Percentiles rank a stretch among this genome's conserved stretches.
These are phyloP conservation scores for Cataglyphis altisquamis DNA, from an alignment of 2,888 invertebrate genomes.

Conservation along the genomic window DNA sequence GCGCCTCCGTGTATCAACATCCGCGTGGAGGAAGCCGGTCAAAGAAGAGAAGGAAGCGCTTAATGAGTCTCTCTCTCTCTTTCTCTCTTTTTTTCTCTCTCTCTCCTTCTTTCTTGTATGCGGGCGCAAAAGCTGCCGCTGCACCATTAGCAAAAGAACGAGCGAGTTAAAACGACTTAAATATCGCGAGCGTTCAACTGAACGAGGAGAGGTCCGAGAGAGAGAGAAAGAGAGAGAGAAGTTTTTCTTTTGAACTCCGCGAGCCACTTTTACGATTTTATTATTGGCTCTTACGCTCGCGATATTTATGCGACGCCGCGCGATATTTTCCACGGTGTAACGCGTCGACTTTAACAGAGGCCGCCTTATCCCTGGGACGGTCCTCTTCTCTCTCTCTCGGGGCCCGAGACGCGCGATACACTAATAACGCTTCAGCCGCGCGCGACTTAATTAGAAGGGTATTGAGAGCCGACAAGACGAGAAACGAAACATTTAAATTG, in stretches of 20 bases:
- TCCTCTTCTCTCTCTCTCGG: conserved; percentile 38
- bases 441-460: conserved; percentile 73
- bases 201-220: conserved; percentile 57
- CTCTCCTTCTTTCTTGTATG: conserved; percentile 38
- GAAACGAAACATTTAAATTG: conserved; percentile 13
- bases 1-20: conserved; percentile 45
- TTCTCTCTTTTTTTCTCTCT: conserved; percentile 57
- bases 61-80: conserved; percentile 68
- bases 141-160: conserved; percentile 76
- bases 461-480: conserved; percentile 49
- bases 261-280: conserved; percentile 80
- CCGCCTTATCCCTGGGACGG: conserved; percentile 57
- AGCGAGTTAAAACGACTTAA: conserved; percentile 71
- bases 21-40: conserved; percentile 44
- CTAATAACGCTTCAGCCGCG: conserved; percentile 73
- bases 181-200: conserved; percentile 75
- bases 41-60: conserved; percentile 55
- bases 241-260: conserved; percentile 71
- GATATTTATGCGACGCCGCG: conserved; percentile 76
- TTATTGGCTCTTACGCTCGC: conserved; percentile 77
- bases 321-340: conserved; percentile 75
- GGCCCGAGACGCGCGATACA: conserved; percentile 61
- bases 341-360: conserved; percentile 75
- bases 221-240: conserved; percentile 31
- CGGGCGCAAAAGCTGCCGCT: conserved; percentile 75